Evolutionary conservation across 2,888 invertebrate species (phyloP).

Genomic region (Harpagoxenus sublaevis): DNA sequence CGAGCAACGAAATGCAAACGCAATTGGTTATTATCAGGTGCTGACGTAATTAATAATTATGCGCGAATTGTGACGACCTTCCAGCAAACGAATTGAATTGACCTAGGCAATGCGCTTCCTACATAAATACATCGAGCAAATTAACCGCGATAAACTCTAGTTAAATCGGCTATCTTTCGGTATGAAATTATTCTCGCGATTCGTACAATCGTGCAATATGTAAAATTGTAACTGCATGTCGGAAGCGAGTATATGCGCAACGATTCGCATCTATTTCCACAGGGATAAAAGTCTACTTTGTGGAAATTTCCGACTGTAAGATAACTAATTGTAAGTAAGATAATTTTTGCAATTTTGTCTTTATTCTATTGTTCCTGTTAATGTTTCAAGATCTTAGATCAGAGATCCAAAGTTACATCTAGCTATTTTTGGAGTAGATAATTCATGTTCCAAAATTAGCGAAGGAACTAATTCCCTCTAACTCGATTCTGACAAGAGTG

Average conservation of each 20-base stretch:
- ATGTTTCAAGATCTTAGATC: not conserved
- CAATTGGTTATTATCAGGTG: slow-evolving; percentile 64
- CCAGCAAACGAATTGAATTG: slow-evolving; percentile 70
- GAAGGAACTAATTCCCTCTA: not conserved
- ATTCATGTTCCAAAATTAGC: not conserved
- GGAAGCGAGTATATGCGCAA: not conserved
- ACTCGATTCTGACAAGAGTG: not conserved
- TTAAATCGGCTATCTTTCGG: slow-evolving; percentile 3
- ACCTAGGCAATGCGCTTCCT: slow-evolving; percentile 69
- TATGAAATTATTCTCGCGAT: not conserved
- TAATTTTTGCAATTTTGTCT: not conserved
- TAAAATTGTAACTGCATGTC: not conserved
- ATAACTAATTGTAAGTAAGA: not conserved
- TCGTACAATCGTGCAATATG: not conserved
- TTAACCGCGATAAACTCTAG: slow-evolving; percentile 61
- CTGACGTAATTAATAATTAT: slow-evolving; percentile 70
- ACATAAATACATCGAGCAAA: slow-evolving; percentile 61
- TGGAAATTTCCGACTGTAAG: not conserved
- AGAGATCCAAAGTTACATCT: not conserved
- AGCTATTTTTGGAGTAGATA: not conserved
- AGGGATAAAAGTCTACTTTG: not conserved
- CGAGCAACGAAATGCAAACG: slow-evolving; percentile 11
- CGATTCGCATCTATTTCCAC: not conserved
- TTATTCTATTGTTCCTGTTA: not conserved
- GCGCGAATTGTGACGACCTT: slow-evolving; percentile 68